Evolutionary conservation across 2,888 invertebrate species (phyloP).

Genomic region (Nysson spinosus): DNA sequence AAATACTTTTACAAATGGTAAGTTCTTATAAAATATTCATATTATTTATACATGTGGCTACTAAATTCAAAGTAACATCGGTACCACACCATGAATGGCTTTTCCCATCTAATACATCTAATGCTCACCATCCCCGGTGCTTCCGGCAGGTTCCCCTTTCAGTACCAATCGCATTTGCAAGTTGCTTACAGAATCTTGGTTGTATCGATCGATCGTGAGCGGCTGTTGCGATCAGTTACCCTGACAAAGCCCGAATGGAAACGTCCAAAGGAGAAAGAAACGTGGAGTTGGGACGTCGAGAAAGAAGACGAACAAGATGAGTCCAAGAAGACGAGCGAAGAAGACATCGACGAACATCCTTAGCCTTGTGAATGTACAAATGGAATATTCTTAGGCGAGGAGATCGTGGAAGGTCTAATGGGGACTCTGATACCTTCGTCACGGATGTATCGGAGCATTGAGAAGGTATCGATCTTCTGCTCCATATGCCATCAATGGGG

Average conservation of each 20-base stretch:
- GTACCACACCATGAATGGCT: slow-evolving; percentile 29
- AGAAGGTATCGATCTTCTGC: slow-evolving; percentile 48
- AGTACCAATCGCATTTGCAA: slow-evolving; percentile 61
- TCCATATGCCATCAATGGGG: slow-evolving; percentile 47
- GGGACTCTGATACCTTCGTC: slow-evolving; percentile 49
- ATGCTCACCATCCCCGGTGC: slow-evolving; percentile 40
- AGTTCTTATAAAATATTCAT: too few relatives aligned
- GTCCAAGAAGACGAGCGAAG: slow-evolving; percentile 4
- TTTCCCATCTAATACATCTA: slow-evolving; percentile 52
- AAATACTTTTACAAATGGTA: too few relatives aligned
- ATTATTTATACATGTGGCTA: background rate
- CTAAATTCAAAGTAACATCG: slow-evolving; percentile 3
- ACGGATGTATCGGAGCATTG: slow-evolving; percentile 51
- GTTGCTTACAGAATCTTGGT: slow-evolving; percentile 58
- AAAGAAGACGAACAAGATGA: slow-evolving; percentile 2
- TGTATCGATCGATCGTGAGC: slow-evolving; percentile 68
- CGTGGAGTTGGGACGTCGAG: slow-evolving; percentile 20
- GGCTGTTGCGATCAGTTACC: slow-evolving; percentile 62
- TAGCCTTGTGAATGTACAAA: slow-evolving; percentile 16
- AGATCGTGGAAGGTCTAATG: slow-evolving; percentile 51
- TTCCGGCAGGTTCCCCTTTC: slow-evolving; percentile 57
- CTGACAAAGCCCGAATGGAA: slow-evolving; percentile 62
- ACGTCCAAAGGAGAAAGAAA: slow-evolving; percentile 43
- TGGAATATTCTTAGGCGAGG: slow-evolving; percentile 31
- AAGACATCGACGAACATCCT: slow-evolving; percentile 13